phyloP scores from a whole-genome alignment of 2,113 vertebrate species.

The Morphnarchus princeps region DNA sequence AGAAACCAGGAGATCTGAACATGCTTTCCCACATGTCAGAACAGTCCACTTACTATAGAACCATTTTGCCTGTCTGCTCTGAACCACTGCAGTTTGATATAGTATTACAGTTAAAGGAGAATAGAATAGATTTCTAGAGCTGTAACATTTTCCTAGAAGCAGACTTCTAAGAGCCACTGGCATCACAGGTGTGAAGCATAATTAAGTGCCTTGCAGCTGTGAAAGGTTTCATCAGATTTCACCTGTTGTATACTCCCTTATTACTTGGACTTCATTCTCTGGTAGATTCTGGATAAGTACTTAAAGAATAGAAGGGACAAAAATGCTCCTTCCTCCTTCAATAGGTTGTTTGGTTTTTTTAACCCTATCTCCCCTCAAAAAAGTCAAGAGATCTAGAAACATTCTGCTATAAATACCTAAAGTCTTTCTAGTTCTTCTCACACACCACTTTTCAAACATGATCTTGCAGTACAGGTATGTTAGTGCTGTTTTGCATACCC shows the following conservation, averaged over 20 bases:
- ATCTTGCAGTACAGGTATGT: not conserved
- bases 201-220: not conserved
- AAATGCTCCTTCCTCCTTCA: not conserved
- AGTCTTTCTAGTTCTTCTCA: not conserved
- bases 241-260: not conserved
- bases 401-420: not conserved
- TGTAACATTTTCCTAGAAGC: not conserved
- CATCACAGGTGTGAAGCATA: not conserved
- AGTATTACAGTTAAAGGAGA: not conserved
- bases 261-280: not conserved
- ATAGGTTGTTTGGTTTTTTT: not conserved
- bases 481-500: not conserved
- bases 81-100: not conserved
- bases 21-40: not conserved
- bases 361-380: not conserved
- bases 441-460: not conserved
- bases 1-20: not conserved
- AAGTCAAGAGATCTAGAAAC: not conserved
- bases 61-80: not conserved
- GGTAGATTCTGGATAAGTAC: not conserved
- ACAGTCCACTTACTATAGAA: not conserved
- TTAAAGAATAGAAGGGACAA: not conserved
- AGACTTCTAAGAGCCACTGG: not conserved
- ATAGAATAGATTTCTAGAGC: not conserved
- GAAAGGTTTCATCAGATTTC: not conserved